Conservation (phyloP, 1,140 invertebrate species). For the Nymphalis io region DNA sequence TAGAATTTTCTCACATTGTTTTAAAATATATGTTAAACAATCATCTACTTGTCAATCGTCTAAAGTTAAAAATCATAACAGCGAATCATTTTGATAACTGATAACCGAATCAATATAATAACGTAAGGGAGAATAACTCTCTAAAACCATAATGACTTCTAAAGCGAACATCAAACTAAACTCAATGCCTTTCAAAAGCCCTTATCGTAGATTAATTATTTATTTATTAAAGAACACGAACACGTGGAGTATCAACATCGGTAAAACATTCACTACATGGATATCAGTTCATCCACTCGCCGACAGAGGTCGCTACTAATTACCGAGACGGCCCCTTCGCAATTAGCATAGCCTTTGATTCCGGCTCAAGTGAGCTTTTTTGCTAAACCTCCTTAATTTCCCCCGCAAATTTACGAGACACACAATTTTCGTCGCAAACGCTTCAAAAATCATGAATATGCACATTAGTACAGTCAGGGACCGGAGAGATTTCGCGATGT, state of each 20-base stretch:
- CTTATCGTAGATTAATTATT: no score
- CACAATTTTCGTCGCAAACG: conserved; percentile 37
- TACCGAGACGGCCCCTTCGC: conserved; percentile 46
- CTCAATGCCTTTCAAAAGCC: no score
- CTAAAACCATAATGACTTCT: no score
- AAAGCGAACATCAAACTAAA: no score
- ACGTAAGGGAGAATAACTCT: no score
- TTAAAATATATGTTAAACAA: no score
- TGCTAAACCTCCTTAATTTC: conserved; percentile 72
- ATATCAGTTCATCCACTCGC: conserved; percentile 58
- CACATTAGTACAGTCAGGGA: conserved; percentile 30
- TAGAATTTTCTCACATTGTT: no score
- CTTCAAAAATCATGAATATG: conserved; percentile 51
- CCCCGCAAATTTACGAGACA: conserved; percentile 44
- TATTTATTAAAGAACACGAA: no score
- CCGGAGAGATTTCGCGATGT: conserved; percentile 1
- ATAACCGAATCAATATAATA: no score
- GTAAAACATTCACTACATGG: not conserved
- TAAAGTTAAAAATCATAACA: no score
- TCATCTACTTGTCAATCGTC: no score
- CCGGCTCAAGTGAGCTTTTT: conserved; percentile 66
- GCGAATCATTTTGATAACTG: no score
- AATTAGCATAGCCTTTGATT: conserved; percentile 74
- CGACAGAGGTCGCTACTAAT: conserved; percentile 65
- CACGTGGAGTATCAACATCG: not conserved